A percentile compares a stretch with the other conserved stretches of the same genome.
phyloP scores from a whole-genome alignment of 1,140 invertebrate genomes.

The Penaeus japonicus region DNA sequence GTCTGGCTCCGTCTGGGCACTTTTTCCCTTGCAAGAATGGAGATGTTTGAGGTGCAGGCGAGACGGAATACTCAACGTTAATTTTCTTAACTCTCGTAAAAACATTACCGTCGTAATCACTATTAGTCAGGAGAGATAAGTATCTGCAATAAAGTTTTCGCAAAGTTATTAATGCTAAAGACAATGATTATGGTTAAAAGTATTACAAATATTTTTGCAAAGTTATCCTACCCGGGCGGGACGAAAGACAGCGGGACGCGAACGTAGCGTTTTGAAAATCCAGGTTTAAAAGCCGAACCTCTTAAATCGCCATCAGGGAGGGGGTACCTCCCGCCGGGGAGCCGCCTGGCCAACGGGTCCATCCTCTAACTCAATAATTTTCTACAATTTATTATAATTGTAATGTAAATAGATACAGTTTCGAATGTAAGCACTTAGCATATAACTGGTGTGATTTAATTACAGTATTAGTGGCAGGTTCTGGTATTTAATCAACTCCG shows the following conservation, averaged over 20 bases:
- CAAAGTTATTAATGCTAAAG: no score
- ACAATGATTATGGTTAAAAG: no score
- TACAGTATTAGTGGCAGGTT: no score
- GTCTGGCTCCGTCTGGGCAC: slow-evolving; percentile 12
- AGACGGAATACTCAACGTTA: slow-evolving; percentile 14
- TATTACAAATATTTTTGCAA: background rate
- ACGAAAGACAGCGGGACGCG: background rate
- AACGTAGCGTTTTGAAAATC: slow-evolving; percentile 9
- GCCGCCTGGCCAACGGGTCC: background rate
- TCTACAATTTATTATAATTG: no score
- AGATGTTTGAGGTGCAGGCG: slow-evolving; percentile 21
- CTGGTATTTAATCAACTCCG: no score
- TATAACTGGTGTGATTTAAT: no score
- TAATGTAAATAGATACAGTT: no score
- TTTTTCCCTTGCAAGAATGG: background rate
- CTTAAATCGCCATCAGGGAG: slow-evolving; percentile 38
- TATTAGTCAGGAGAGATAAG: background rate
- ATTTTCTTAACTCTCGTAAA: background rate
- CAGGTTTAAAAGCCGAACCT: slow-evolving; percentile 33
- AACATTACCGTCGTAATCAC: slow-evolving; percentile 1
- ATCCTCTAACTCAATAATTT: no score
- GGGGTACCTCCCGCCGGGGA: slow-evolving; percentile 23
- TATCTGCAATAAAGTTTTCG: background rate
- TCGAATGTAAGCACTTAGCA: no score
- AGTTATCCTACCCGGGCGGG: background rate